Evolutionary conservation across 2,888 invertebrate species (phyloP).

Genomic region (Augochlorella aurata): DNA sequence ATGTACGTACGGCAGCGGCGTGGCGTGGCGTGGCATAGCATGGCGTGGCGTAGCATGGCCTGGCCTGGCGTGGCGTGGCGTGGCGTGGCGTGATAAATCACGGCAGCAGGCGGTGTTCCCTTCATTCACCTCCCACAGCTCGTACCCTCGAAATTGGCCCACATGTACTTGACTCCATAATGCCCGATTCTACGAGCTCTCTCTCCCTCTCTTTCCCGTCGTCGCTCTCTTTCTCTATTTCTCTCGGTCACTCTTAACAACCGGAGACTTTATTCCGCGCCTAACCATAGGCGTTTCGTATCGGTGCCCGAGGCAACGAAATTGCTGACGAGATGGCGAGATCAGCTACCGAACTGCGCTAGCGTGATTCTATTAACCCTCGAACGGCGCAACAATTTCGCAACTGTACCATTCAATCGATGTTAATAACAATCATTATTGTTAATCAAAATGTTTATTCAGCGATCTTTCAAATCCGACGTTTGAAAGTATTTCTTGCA

Average conservation of each 20-base stretch:
- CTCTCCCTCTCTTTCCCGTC: constrained; percentile 3
- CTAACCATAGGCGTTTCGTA: background rate
- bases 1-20: constrained; percentile 71
- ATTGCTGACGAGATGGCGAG: no score
- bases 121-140: constrained; percentile 76
- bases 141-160: constrained; percentile 72
- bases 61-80: constrained; percentile 62
- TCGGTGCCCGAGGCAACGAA: no score
- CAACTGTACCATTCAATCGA: no score
- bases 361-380: no score
- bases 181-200: constrained; percentile 61
- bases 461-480: no score
- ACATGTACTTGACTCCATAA: constrained; percentile 77
- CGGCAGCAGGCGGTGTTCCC: constrained; percentile 79
- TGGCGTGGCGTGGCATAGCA: constrained; percentile 36
- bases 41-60: constrained; percentile 67
- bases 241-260: background rate
- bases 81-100: constrained; percentile 79
- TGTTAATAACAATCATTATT: no score
- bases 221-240: background rate
- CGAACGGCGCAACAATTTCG: no score
- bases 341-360: no score
- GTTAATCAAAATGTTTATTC: no score
- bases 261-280: constrained; percentile 41
- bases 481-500: no score